Conservation (phyloP, 2,888 invertebrate species). For the Drosophila mettleri region DNA sequence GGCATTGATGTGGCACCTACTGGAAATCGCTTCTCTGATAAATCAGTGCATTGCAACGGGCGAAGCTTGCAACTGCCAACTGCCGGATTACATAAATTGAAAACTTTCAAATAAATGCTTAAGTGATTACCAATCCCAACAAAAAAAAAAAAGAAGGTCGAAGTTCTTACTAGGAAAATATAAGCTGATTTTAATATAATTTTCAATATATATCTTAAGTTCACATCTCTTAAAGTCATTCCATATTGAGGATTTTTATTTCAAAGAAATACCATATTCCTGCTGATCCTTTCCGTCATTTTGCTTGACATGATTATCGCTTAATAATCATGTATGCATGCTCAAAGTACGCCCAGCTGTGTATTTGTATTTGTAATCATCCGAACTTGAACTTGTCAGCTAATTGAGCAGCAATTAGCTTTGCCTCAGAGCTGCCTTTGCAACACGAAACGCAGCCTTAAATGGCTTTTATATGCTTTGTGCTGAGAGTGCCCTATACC, state of each 20-base stretch:
- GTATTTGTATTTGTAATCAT: background rate
- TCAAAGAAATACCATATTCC: too few relatives aligned
- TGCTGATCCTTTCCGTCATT: too few relatives aligned
- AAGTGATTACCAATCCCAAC: too few relatives aligned
- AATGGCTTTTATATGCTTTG: slow-evolving; percentile 15
- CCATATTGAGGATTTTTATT: too few relatives aligned
- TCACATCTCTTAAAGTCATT: too few relatives aligned
- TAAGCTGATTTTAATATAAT: background rate
- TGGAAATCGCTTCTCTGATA: slow-evolving; percentile 25
- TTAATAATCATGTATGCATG: background rate
- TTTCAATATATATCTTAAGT: too few relatives aligned
- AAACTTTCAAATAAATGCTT: background rate
- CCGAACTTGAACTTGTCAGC: slow-evolving; percentile 6
- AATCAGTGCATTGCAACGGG: background rate
- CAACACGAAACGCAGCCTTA: background rate
- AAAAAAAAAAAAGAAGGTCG: too few relatives aligned
- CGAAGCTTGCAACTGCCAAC: background rate
- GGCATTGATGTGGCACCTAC: slow-evolving; percentile 21
- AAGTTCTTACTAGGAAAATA: too few relatives aligned
- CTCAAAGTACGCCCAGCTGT: background rate
- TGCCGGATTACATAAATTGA: background rate
- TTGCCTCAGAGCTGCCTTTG: background rate
- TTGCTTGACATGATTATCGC: background rate
- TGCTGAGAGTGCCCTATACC: background rate
- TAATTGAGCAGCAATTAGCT: slow-evolving; percentile 26